Base-by-base conservation (phyloP, 2,888 invertebrate genomes). In the Xanthia icteritia region DNA sequence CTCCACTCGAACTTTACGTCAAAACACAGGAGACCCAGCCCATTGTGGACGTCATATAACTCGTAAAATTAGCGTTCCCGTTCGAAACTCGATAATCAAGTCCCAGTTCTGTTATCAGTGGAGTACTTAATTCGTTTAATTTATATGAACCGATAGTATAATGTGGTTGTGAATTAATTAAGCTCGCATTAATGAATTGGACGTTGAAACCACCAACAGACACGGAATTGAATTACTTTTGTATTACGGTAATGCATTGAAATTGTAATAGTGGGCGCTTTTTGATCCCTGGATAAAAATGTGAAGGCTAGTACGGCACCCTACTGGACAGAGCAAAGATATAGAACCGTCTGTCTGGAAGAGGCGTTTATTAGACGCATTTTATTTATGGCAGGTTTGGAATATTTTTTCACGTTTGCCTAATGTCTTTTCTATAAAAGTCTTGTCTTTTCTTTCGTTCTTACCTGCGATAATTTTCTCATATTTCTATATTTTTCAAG, bases 281-380 rank as follows among this genome's bases (percentile, higher is more conserved):
- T 94, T 93, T 94, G 94, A 94, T 94, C 93, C 92, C 85, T 85
- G 89, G 91, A 92, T 93, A 93, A 92, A 93, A 93, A 92, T 90
- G 89, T 88, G 91, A 91, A 92, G 90, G 90, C 86, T 89, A 86
- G 88, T 36, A 42, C 77, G 91, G 92, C 92, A 87, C 93, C 94
- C 92, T 89, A 86, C 91, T 90, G 92, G 90, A 90, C 88, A 74
- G 20, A 61, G 73, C 74, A 31, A 42, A 39, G 87, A 83, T 78
- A 58, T 84, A 81, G 63, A 64, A 64, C 15, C 66, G 75, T 74
- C 68, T 64, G 72, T 71, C 85, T 89, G 56, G 89, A 89, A 78
- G 64, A 69, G 82, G 11, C 56, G 1, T n/a, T 4, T 36, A 48
- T 68, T 13, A 27, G n/a, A n/a, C 1, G 4, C 5, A 4, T 56